A percentile compares a stretch with the other conserved stretches of the same genome.
These are phyloP conservation scores for Rhabdophis nuchalis DNA, from an alignment of 2,797 vertebrate species.

Conservation along the genomic window DNA sequence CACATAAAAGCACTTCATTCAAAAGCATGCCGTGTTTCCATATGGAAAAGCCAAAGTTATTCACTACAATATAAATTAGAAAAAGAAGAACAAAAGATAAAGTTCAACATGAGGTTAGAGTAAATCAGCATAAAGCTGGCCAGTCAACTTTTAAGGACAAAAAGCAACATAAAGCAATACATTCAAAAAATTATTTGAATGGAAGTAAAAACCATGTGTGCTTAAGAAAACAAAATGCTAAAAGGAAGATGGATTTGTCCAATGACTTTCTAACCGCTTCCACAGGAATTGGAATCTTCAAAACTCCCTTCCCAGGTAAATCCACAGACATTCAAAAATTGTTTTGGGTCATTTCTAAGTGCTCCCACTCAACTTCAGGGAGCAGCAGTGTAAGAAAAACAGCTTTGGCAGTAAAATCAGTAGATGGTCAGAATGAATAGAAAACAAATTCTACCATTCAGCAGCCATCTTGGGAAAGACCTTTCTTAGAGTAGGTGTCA, in stretches of 20 bases:
- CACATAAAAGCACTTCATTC: neutral
- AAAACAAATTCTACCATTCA: neutral
- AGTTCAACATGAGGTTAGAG: neutral
- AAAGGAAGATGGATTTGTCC: neutral
- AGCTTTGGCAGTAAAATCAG: neutral
- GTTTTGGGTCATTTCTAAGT: neutral
- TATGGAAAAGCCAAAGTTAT: neutral
- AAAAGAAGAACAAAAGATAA: neutral
- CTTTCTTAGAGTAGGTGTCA: neutral
- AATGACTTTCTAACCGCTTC: neutral
- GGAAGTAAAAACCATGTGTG: neutral
- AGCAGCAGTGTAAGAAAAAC: neutral
- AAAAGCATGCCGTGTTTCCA: neutral
- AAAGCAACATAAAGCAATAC: neutral
- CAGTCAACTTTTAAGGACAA: neutral
- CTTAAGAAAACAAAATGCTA: neutral
- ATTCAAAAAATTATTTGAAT: neutral
- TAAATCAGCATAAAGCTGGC: neutral
- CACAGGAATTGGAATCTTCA: neutral
- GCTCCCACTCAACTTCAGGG: neutral
- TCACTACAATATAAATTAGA: neutral
- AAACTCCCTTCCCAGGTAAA: neutral
- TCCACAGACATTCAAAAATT: neutral
- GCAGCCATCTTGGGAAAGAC: neutral
- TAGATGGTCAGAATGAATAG: neutral